Conservation (phyloP, 2,113 vertebrate genomes). For the Podarcis raffonei region DNA sequence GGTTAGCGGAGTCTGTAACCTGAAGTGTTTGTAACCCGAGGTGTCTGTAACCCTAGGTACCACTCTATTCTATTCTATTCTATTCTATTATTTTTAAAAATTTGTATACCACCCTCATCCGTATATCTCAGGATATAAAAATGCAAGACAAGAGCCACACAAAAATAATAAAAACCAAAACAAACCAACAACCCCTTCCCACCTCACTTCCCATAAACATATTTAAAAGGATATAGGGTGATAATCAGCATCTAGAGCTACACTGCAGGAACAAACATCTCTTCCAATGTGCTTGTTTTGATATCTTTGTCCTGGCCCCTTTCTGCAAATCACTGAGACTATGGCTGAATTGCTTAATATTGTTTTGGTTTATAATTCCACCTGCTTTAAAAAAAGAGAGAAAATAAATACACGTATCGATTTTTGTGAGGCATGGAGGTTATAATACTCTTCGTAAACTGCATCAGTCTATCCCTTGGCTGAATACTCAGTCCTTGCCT, state of each 20-base stretch:
- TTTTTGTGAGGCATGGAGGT: not conserved
- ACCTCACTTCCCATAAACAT: too few species aligned
- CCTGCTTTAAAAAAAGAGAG: not conserved
- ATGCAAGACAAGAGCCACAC: too few species aligned
- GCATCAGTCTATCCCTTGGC: not conserved
- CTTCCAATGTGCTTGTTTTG: not conserved
- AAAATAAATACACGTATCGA: not conserved
- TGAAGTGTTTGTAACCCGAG: too few species aligned
- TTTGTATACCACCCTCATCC: too few species aligned
- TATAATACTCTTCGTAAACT: conserved; percentile 26
- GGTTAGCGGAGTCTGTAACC: too few species aligned
- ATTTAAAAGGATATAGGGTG: too few species aligned
- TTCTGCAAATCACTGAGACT: not conserved
- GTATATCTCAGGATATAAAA: too few species aligned
- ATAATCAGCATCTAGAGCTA: not conserved
- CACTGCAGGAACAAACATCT: not conserved
- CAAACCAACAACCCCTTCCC: too few species aligned
- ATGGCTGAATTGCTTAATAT: conserved; percentile 20
- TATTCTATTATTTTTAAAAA: too few species aligned
- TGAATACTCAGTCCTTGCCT: not conserved
- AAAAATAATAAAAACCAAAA: too few species aligned
- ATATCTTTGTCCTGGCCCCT: not conserved
- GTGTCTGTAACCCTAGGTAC: too few species aligned
- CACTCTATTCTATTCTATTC: too few species aligned
- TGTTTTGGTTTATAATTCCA: conserved; percentile 15